Evolutionary conservation across 2,113 vertebrate genomes (phyloP), one percentile per base, ranked within the genome.

Genomic region (Syngnathus scovelli): DNA sequence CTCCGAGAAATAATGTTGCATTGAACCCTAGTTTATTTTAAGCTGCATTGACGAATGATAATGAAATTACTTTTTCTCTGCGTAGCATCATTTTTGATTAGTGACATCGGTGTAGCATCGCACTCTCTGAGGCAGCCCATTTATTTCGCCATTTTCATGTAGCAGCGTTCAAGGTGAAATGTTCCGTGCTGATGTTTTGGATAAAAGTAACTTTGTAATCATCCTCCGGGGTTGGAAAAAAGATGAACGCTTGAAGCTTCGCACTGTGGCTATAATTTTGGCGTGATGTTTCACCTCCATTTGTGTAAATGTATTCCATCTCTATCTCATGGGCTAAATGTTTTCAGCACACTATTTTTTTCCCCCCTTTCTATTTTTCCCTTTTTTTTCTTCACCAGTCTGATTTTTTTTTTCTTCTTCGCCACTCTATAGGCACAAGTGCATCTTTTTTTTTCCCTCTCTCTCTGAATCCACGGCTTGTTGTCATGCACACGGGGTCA

Each of bases 401-500:
- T 33, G 27, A 33, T 33, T 33, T 33, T 33, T 33, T 27, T 33
- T 33, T 33, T 33, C 27, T 3, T 33, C 27, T 33, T 33, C 27
- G 2, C 27, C 27, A 33, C 2, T 2, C 27, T 33, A 3, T 33
- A 33, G 27, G 27, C 27, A 27, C 27, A 27, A 27, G 27, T 33
- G 27, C 27, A 33, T 33, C 27, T 33, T 33, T 33, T 27, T 33
- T 33, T 33, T 33, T 1, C 27, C 27, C 27, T 27, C 27, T 3
- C 27, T 33, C 27, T 33, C 27, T 33, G 27, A 33, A 33, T 33
- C 27, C 27, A 48, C 41, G 46, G 33, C 41, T 49, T 11, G 37
- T 41, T 61, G 18, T 41, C 13, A n/a, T 64, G 68, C 68, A 55
- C 72, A 54, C 61, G 48, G 68, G 68, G 70, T 72, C 60, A 77